A percentile compares a stretch with the other conserved stretches of the same genome.
Conservation (phyloP, 2,888 invertebrate species). For the Chloroclysta siterata region DNA sequence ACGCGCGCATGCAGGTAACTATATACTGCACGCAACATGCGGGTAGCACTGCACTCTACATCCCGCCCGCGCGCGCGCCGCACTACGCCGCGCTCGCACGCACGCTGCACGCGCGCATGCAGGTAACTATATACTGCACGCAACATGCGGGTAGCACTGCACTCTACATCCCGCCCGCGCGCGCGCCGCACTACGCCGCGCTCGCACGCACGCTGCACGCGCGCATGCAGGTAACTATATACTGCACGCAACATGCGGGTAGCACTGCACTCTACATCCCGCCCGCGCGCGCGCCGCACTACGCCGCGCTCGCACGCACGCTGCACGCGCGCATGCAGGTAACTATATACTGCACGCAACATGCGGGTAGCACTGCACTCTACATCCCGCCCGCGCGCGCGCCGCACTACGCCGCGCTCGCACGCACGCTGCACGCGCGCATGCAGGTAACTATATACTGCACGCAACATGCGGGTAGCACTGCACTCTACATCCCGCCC, state of each 20-base stretch:
- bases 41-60: conserved; percentile 60
- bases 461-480: conserved; percentile 21
- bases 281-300: conserved; percentile 51
- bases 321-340: conserved; percentile 59
- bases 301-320: conserved; percentile 49
- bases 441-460: conserved; percentile 48
- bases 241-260: no score
- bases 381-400: conserved; percentile 63
- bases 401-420: conserved; percentile 57
- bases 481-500: conserved; percentile 68
- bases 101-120: conserved; percentile 59
- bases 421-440: conserved; percentile 52
- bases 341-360: neutral
- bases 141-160: conserved; percentile 35
- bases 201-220: conserved; percentile 53
- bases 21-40: neutral
- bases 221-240: conserved; percentile 51
- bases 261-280: conserved; percentile 69
- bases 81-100: conserved; percentile 58
- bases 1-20: conserved; percentile 52
- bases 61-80: conserved; percentile 53
- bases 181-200: conserved; percentile 53
- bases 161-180: conserved; percentile 68
- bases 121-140: conserved; percentile 6
- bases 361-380: conserved; percentile 49